These are phyloP conservation scores for Aurelia sp. DNA, from an alignment of 30 jellyfish, hydroid and myxozoan genomes.

Conservation along the genomic window DNA sequence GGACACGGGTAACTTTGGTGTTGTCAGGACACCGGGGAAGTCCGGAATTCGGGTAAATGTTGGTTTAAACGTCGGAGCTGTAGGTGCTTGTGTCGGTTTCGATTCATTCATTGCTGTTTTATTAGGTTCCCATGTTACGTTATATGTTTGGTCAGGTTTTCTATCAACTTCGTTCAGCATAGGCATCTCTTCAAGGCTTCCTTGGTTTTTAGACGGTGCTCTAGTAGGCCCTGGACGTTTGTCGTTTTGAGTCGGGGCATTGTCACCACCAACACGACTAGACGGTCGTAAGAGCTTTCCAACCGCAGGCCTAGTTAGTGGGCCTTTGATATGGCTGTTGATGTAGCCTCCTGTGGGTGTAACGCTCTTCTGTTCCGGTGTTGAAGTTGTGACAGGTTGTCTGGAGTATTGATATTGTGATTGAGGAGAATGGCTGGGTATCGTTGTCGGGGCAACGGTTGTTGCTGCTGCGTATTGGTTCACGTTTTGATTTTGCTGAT, in stretches of 20 bases:
- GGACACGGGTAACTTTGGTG: conserved; percentile 52
- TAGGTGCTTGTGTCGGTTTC: conserved; percentile 40
- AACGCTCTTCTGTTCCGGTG: conserved; percentile 58
- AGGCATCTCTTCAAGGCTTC: conserved; percentile 44
- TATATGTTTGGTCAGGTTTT: conserved; percentile 22
- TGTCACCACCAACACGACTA: background rate
- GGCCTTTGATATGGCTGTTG: conserved; percentile 50
- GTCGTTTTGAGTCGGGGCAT: background rate
- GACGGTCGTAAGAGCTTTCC: conserved; percentile 20
- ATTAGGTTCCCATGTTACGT: conserved; percentile 54
- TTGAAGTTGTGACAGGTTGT: conserved; percentile 25
- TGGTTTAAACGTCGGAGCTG: conserved; percentile 52
- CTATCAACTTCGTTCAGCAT: conserved; percentile 9
- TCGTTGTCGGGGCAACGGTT: conserved; percentile 36
- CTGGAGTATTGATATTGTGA: conserved; percentile 22
- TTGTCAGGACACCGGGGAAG: conserved; percentile 66
- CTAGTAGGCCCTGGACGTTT: conserved; percentile 3
- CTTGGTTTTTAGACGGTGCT: conserved; percentile 22
- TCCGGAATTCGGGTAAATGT: conserved; percentile 72
- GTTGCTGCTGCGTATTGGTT: conserved; percentile 1
- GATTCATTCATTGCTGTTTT: conserved; percentile 6
- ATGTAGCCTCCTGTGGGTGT: conserved; percentile 46
- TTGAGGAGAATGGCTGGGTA: background rate
- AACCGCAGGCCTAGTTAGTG: conserved; percentile 62
- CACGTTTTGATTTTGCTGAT: background rate